A percentile compares a stretch with the other conserved stretches of the same genome.
Evolutionary conservation across 2,888 invertebrate genomes (phyloP).

Genomic region (Macrosiphum euphorbiae): DNA sequence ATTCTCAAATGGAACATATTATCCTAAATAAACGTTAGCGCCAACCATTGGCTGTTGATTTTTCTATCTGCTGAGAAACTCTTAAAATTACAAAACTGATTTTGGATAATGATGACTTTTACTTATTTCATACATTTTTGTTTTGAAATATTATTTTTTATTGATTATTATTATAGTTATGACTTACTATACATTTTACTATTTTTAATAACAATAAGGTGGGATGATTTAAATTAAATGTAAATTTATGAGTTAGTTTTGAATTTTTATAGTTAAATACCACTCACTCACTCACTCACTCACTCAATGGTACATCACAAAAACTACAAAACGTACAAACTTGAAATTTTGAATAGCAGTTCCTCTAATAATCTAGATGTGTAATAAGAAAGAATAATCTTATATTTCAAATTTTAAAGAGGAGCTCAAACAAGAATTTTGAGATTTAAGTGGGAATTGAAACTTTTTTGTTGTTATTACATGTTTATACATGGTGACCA

Average conservation of each 20-base stretch:
- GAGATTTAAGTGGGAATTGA: too few species aligned
- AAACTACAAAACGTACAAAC: too few species aligned
- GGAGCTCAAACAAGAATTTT: too few species aligned
- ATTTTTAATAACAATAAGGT: background rate
- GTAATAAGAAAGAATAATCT: background rate
- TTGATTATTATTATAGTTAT: background rate
- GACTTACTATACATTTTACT: background rate
- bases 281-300: background rate
- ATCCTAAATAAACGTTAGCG: slow-evolving; percentile 16
- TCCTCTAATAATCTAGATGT: too few species aligned
- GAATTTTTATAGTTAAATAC: background rate
- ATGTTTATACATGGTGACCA: too few species aligned
- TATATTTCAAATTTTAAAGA: too few species aligned
- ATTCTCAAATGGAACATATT: background rate
- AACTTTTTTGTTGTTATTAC: too few species aligned
- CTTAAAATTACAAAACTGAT: background rate
- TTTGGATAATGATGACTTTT: background rate
- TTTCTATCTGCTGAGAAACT: background rate
- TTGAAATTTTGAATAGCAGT: too few species aligned
- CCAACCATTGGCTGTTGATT: background rate
- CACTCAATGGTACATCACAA: background rate
- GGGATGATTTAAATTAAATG: background rate
- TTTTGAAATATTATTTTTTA: background rate
- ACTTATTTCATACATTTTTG: background rate
- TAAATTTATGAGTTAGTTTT: background rate